Base-by-base conservation (phyloP, 2,113 vertebrate species). In the Natator depressus region DNA sequence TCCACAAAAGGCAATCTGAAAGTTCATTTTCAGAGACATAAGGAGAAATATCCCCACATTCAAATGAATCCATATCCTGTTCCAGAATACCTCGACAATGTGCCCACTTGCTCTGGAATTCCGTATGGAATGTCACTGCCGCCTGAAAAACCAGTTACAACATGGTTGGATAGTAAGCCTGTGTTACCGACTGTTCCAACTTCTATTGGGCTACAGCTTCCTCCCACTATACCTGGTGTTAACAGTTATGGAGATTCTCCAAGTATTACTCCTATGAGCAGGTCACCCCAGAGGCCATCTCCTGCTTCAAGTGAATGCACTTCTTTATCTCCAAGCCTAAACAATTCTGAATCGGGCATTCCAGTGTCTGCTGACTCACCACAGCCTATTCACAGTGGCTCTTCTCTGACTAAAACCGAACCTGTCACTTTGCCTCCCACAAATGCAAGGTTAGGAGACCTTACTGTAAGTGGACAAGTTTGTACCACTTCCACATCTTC, bases 61-160 rank as follows among this genome's bases (percentile, higher is more conserved):
- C 99, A 99, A 97, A 99, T 99, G 99, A 99, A 99, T 96, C 99
- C 99, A 55, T 99, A 99, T 89, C 99, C 99, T 24, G 99, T 99
- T 93, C 99, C 99, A 51, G 99, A 99, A 98, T 99, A 99, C 98
- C 99, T 99, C 97, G 99, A 99, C 97, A 99, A 99, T 0, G 99
- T 99, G 88, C 99, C 99, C 98, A 99, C 99, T 90, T 99, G 99
- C 98, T 99, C 99, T 85, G 99, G 99, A 93, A 99, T 99, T 81
- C 99, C 99, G 0, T 99, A 99, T 4, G 99, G 99, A 72, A 99
- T 99, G 99, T 99, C 99, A 0, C 98, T 99, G 96, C 99, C 99
- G 31, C 99, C 99, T 0, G 99, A 99, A 96, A 99, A 99, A 96
- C 99, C 99, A 0, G 99, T 99, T 80, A 99, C 99, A 84, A 99